Percentiles rank a stretch among this genome's conserved stretches.
Conservation (phyloP, 2,113 vertebrate species). For the Zingel zingel region DNA sequence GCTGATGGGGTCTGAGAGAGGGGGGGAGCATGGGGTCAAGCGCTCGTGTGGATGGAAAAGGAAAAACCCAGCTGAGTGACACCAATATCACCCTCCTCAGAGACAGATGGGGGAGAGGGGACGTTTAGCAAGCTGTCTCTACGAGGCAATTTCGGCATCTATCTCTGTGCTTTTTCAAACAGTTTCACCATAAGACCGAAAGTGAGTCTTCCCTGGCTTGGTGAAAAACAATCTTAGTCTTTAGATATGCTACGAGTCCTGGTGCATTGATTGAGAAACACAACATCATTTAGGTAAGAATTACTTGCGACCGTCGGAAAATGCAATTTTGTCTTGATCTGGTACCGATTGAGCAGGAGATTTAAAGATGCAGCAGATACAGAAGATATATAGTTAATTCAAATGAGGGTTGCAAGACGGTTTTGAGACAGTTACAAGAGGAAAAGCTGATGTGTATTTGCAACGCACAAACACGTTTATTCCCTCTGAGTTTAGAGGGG, state of each 20-base stretch:
- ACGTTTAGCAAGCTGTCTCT: constrained; percentile 43
- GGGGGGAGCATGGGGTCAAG: constrained; percentile 65
- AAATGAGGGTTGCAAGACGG: neutral
- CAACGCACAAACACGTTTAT: constrained; percentile 5
- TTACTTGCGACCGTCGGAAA: neutral
- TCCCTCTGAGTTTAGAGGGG: constrained; percentile 5
- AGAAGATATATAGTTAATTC: neutral
- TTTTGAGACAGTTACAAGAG: neutral
- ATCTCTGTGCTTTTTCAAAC: neutral
- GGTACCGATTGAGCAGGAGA: neutral
- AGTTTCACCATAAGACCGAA: neutral
- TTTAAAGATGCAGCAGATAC: constrained; percentile 4
- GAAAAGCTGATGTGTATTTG: neutral
- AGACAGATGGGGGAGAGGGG: constrained; percentile 38
- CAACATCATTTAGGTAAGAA: neutral
- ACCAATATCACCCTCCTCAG: constrained; percentile 41
- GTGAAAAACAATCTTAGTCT: neutral
- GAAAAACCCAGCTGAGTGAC: constrained; percentile 59
- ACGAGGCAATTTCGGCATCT: constrained; percentile 14
- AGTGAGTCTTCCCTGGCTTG: neutral
- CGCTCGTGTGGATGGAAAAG: constrained; percentile 35
- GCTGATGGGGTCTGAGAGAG: constrained; percentile 54
- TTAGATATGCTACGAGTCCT: neutral
- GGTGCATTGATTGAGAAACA: neutral
- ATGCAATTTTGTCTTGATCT: neutral